Conservation (phyloP, 1,140 invertebrate genomes). For the Nixonia krombeini region DNA sequence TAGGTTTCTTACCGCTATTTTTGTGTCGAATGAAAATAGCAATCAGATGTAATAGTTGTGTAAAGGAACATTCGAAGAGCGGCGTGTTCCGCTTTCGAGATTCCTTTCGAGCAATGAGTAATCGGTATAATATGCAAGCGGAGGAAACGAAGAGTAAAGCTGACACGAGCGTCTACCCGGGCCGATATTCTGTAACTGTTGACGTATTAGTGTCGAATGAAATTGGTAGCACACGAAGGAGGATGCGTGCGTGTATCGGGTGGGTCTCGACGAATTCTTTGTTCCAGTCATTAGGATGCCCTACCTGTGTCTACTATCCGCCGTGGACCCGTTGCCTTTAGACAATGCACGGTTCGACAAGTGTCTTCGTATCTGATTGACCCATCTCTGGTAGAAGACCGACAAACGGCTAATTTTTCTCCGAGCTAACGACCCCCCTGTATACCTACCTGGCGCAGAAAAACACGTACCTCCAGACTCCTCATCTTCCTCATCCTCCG, state of each 20-base stretch:
- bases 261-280: conserved; percentile 48
- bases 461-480: conserved; percentile 2
- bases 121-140: too few species aligned
- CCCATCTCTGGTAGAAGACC: conserved; percentile 56
- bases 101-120: too few species aligned
- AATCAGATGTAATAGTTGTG: too few species aligned
- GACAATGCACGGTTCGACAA: conserved; percentile 60
- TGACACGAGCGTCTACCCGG: conserved; percentile 51
- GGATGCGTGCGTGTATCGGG: conserved; percentile 25
- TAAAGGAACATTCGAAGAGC: too few species aligned
- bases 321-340: conserved; percentile 54
- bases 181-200: conserved; percentile 37
- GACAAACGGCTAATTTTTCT: conserved; percentile 66
- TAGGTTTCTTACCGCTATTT: too few species aligned
- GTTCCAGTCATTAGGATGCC: conserved; percentile 60
- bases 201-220: conserved; percentile 36
- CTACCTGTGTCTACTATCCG: conserved; percentile 63
- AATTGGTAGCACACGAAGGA: conserved; percentile 35
- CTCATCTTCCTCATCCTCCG: conserved; percentile 1
- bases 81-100: too few species aligned
- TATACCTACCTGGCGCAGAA: conserved; percentile 3
- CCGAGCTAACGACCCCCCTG: conserved; percentile 57
- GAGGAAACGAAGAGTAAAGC: conserved; percentile 22
- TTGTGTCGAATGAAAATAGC: too few species aligned
- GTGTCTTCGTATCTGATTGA: conserved; percentile 68